Evolutionary conservation across 2,797 vertebrate species (phyloP).

Genomic region (Helarctos malayanus): DNA sequence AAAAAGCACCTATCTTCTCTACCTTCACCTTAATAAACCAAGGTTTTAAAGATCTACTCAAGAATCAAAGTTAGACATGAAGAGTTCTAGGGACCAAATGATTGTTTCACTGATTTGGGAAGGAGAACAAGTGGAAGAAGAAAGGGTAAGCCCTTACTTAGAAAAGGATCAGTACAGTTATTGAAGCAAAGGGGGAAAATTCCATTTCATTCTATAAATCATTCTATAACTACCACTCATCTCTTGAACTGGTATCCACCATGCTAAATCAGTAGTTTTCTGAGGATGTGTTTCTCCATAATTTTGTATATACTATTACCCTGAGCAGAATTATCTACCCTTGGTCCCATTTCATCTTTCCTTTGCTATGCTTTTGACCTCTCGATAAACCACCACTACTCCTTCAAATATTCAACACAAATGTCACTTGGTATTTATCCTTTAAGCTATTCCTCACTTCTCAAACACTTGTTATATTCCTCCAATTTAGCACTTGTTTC

Average conservation of each 20-base stretch:
- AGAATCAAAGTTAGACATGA: conserved; percentile 21
- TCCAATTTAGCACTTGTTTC: background rate
- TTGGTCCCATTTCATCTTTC: background rate
- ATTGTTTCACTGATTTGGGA: conserved; percentile 6
- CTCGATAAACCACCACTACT: background rate
- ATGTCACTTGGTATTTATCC: background rate
- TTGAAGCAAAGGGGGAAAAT: background rate
- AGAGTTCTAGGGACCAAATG: background rate
- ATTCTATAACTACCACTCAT: background rate
- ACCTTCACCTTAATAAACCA: background rate
- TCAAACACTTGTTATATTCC: background rate
- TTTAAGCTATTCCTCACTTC: background rate
- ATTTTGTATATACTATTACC: background rate
- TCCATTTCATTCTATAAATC: background rate
- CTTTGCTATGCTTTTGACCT: background rate
- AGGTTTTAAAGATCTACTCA: background rate
- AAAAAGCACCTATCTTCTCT: background rate
- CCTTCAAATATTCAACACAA: background rate
- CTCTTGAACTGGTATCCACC: background rate
- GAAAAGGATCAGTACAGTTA: background rate
- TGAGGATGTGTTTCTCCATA: background rate
- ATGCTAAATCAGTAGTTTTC: background rate
- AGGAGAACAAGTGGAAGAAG: background rate
- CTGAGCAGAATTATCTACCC: background rate
- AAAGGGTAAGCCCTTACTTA: background rate